Evolutionary conservation across 1,140 invertebrate species (phyloP), one percentile per base, ranked within the genome.

Genomic region (Harpegnathos saltator): DNA sequence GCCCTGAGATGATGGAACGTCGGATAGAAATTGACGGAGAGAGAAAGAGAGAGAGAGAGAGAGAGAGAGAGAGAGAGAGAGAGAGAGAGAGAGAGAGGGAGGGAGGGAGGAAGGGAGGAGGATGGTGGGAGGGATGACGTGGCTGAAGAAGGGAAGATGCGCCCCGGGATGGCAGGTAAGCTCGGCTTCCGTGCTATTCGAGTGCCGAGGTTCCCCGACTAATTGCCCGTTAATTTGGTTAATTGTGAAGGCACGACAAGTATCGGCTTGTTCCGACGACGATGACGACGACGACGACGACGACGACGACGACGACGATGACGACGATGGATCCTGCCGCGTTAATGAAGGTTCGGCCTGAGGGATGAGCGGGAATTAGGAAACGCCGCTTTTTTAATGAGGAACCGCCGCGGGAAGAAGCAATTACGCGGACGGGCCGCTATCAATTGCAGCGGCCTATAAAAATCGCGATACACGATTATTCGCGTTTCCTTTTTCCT

Each of bases 171-270:
- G 56, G 38, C 59, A 54, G 68, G 17, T 48, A 82, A 82, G 61
- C 63, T 68, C 44, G 59, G 72, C 52, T 83, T 80, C 83, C 78
- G 85, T 85, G 65, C 52, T 87, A 85, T 86, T 69, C 56, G 54
- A 69, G 71, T 62, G 71, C 48, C 48, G 61, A 24, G 65, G 78
- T 84, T 85, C 66, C 83, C 85, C 83, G 74, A 73, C 84, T 84
- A 90, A 92, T 88, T 85, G 62, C 80, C 75, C 77, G 85, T 75
- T 89, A 90, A 91, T 87, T 90, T 84, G 77, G 77, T 86, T 89
- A 88, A 88, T 91, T 90, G 69, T 83, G 83, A 81, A 75, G 74
- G 66, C 56, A 82, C 82, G 75, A 66, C 50, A 62, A 33, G n/a
- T 52, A 58, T 72, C 68, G 44, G 44, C 19, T 54, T 62, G 58